Conservation (phyloP, 2,113 vertebrate genomes). For the Pithys albifrons region DNA sequence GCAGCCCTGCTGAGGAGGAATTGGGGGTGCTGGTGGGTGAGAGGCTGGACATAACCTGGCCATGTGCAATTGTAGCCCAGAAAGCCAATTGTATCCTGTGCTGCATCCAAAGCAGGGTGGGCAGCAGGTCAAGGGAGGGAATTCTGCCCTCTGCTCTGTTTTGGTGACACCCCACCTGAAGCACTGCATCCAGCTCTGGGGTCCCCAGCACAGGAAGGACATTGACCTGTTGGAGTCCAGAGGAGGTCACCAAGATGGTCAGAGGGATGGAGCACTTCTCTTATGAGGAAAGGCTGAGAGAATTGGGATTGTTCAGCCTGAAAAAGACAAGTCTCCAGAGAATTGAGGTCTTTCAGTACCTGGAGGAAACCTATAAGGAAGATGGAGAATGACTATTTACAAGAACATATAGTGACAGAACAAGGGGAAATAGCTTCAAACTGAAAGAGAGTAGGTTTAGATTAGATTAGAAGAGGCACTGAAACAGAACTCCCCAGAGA, state of each 20-base stretch:
- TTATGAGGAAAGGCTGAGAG: background rate
- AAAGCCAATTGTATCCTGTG: background rate
- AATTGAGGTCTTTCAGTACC: background rate
- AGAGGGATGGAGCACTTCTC: accelerated
- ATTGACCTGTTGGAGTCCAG: background rate
- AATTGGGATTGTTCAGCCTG: background rate
- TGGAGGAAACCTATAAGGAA: background rate
- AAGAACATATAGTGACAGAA: background rate
- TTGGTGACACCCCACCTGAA: background rate
- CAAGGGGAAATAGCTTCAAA: background rate
- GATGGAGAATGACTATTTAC: background rate
- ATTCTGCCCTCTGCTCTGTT: background rate
- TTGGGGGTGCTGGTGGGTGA: background rate
- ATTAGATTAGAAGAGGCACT: background rate
- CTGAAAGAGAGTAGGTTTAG: background rate
- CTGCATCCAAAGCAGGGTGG: background rate
- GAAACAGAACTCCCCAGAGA: background rate
- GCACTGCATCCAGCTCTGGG: background rate
- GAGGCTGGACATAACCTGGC: background rate
- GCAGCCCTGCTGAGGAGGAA: background rate
- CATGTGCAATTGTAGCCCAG: background rate
- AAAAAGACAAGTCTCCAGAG: background rate
- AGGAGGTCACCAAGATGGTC: accelerated
- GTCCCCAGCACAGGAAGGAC: background rate
- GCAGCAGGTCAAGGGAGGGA: background rate